Evolutionary conservation across 2,888 invertebrate species (phyloP), one percentile per base, ranked within the genome.

Genomic region (Ditula angustiorana): DNA sequence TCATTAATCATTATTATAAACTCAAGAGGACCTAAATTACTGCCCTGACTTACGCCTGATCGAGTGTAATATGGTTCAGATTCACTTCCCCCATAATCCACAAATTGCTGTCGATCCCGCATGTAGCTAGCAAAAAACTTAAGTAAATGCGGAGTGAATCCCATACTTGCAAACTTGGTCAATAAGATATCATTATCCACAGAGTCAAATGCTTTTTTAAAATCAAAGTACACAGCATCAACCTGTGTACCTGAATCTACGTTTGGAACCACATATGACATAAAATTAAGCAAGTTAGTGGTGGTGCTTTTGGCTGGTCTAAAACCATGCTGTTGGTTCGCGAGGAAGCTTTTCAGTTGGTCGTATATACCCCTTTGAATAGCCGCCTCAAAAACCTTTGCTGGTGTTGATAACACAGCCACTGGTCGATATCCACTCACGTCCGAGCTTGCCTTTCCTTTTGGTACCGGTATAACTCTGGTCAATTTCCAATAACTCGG

Each of bases 1-100:
- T 60, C 60, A 26, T 60, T 66, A 23, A 66, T 49, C 66, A 66
- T 66, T 16, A 60, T 47, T 11, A 66, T 28, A 28, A 66, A 60
- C 23, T 41, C 41, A 5, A 66, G 24, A 2, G 63, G 63, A 19
- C 63, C 63, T 16, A 63, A 24, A 30, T 63, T 63, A 16, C 57
- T 58, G 2, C 66, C 66, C 50, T 66, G 60, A 41, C 56, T 66
- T 4, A 66, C 60, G 2, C 49, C 66, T 5, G 60, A 56, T 13
- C 28, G 5, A 28, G 59, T 59, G 35, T 16, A 46, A 33, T 59
- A 65, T 35, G 53, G 46, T n/a, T 47, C 35, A 2, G 64, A 65
- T 21, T 21, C 21, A n/a, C 19, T 16, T 5, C 53, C 55, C 19
- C 8, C 33, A 23, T 46, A 59, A 28, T 59, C 59, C 21, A 65